A percentile compares a stretch with the other conserved stretches of the same genome.
Evolutionary conservation across 2,113 vertebrate genomes (phyloP).

Genomic region (Prionailurus viverrinus): DNA sequence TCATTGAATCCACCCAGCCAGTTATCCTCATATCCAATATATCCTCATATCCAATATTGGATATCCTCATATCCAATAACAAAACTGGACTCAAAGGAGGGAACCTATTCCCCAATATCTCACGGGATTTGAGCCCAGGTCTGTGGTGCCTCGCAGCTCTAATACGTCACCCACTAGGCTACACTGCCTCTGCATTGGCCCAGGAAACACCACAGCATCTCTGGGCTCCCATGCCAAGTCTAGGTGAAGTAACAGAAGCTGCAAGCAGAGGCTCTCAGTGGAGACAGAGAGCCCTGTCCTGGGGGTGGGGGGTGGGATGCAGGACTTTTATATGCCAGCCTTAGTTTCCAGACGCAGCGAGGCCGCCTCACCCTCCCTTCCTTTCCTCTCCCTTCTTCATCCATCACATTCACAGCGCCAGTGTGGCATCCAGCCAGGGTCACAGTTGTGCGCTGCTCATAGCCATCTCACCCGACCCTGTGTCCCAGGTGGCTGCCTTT

Average conservation of each 20-base stretch:
- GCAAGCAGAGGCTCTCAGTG: background rate
- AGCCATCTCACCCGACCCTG: rapidly evolving
- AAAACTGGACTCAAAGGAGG: background rate
- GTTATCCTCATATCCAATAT: background rate
- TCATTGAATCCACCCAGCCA: background rate
- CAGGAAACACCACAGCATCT: background rate
- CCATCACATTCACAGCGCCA: background rate
- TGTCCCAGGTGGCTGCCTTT: background rate
- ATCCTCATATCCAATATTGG: too few relatives aligned
- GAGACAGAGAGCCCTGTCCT: background rate
- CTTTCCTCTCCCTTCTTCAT: background rate
- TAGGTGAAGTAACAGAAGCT: background rate
- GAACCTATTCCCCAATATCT: background rate
- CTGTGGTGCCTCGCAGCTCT: background rate
- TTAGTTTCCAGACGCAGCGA: background rate
- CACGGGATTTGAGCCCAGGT: background rate
- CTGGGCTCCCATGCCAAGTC: background rate
- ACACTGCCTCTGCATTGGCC: background rate
- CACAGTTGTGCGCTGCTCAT: background rate
- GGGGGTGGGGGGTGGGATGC: background rate
- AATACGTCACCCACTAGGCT: background rate
- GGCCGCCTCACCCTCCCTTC: background rate
- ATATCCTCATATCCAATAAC: background rate
- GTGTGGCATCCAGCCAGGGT: background rate
- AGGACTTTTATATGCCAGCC: background rate